These are phyloP conservation scores for Tethya wilhelma DNA, from an alignment of 37 sponge, comb jelly and placozoan species.

Conservation along the genomic window DNA sequence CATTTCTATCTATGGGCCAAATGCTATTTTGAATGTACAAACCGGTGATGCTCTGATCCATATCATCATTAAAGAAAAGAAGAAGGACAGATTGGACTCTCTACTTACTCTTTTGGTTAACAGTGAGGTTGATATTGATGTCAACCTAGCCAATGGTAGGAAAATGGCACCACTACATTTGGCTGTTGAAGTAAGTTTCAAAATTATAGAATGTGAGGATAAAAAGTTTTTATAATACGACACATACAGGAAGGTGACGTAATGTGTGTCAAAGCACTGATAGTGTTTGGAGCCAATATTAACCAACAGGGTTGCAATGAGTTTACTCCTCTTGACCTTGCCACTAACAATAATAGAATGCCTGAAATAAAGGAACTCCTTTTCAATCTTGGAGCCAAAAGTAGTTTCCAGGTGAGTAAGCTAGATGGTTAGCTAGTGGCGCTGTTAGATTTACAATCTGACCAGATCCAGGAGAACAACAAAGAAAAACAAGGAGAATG, in stretches of 20 bases:
- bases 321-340: constrained; percentile 60
- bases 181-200: constrained; percentile 1
- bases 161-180: constrained; percentile 6
- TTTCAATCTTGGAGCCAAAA: constrained; percentile 23
- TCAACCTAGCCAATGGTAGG: background rate
- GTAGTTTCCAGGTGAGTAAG: constrained; percentile 16
- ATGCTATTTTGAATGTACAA: background rate
- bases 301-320: constrained; percentile 18
- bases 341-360: background rate
- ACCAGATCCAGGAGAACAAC: too few relatives aligned
- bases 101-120: constrained; percentile 23
- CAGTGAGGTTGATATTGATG: constrained; percentile 2
- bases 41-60: constrained; percentile 22
- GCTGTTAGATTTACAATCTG: too few relatives aligned
- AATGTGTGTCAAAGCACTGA: constrained; percentile 36
- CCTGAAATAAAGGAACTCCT: constrained; percentile 13
- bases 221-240: too few relatives aligned
- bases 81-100: constrained; percentile 22
- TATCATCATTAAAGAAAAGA: constrained; percentile 3
- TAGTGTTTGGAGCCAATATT: constrained; percentile 63
- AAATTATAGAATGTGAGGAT: too few relatives aligned
- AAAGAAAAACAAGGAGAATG: background rate
- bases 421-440: too few relatives aligned
- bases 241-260: constrained; percentile 31
- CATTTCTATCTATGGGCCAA: too few relatives aligned